These are phyloP conservation scores for Melitaea athalia DNA, from an alignment of 2,888 invertebrate species.

Conservation along the genomic window DNA sequence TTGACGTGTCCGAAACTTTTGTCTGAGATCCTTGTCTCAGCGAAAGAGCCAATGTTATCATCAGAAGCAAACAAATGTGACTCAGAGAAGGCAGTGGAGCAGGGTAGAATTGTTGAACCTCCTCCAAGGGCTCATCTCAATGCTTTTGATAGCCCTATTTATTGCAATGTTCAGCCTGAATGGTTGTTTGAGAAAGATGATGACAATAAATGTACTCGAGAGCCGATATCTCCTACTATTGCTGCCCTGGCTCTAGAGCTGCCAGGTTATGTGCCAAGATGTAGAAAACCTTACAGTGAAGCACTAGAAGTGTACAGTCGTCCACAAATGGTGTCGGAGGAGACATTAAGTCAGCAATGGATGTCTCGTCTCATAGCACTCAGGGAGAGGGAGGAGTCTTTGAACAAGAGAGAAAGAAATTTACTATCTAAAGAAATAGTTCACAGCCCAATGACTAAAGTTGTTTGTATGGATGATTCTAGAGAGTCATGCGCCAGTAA, in stretches of 20 bases:
- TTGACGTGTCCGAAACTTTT: constrained; percentile 50
- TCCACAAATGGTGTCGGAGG: constrained; percentile 79
- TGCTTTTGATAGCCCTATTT: constrained; percentile 63
- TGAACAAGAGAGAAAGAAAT: constrained; percentile 77
- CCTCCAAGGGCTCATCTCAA: constrained; percentile 59
- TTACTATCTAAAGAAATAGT: constrained; percentile 72
- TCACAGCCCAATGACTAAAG: constrained; percentile 64
- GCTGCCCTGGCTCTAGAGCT: constrained; percentile 75
- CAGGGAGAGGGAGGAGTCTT: constrained; percentile 75
- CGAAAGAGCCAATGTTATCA: constrained; percentile 44
- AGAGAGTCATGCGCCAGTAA: constrained; percentile 39
- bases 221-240: constrained; percentile 69
- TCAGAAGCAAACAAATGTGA: constrained; percentile 71
- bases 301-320: constrained; percentile 55
- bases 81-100: constrained; percentile 70
- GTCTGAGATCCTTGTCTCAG: constrained; percentile 57
- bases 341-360: constrained; percentile 82
- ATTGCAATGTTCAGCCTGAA: constrained; percentile 64
- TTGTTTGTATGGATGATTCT: constrained; percentile 54
- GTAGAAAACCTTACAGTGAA: constrained; percentile 61
- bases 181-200: constrained; percentile 44
- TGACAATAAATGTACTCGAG: constrained; percentile 45
- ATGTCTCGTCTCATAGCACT: constrained; percentile 78
- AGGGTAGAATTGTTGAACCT: constrained; percentile 59
- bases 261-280: constrained; percentile 74